These are phyloP conservation scores for Antigone vipio DNA, from an alignment of 2,113 vertebrate species.

Conservation along the genomic window DNA sequence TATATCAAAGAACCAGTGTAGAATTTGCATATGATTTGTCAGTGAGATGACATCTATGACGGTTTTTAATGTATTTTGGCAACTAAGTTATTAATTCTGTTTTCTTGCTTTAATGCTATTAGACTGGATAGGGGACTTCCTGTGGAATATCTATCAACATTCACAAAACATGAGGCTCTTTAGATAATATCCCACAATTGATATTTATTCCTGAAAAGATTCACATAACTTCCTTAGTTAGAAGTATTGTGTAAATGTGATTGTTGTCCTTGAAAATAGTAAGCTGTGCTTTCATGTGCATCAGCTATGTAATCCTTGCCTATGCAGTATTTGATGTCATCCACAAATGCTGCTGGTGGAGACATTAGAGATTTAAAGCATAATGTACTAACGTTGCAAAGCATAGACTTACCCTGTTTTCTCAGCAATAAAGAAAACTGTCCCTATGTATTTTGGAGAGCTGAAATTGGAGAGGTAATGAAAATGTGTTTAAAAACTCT, in stretches of 20 bases:
- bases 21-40: not conserved
- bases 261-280: not conserved
- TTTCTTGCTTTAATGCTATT: not conserved
- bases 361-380: not conserved
- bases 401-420: not conserved
- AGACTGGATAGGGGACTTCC: not conserved
- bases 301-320: not conserved
- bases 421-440: not conserved
- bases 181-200: not conserved
- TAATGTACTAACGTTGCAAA: not conserved
- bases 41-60: not conserved
- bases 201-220: not conserved
- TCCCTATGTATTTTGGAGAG: not conserved
- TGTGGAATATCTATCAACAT: not conserved
- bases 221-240: not conserved
- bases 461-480: not conserved
- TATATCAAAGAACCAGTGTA: not conserved
- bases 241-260: not conserved
- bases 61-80: not conserved
- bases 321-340: not conserved
- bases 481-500: not conserved
- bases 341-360: not conserved
- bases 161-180: not conserved
- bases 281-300: not conserved
- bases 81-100: not conserved